These are phyloP conservation scores for Platycercus adscitus DNA, from an alignment of 2,113 vertebrate genomes.

Conservation along the genomic window DNA sequence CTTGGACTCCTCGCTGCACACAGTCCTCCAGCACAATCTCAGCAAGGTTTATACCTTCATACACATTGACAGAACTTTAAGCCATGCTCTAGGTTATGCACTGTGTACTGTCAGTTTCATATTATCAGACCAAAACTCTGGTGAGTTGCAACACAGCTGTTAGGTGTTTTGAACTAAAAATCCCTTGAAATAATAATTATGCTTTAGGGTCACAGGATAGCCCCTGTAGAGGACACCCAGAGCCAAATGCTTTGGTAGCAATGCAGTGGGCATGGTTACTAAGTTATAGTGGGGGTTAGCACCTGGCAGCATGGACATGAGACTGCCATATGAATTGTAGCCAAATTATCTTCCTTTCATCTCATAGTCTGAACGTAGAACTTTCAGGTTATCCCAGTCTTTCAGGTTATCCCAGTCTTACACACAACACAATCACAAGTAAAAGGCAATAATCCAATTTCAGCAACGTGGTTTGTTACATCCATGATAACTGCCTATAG, in stretches of 20 bases:
- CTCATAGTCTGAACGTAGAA: neutral
- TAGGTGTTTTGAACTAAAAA: neutral
- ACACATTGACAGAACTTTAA: neutral
- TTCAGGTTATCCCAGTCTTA: neutral
- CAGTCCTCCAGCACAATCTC: neutral
- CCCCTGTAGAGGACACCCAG: neutral
- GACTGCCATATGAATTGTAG: neutral
- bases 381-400: neutral
- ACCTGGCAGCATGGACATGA: neutral
- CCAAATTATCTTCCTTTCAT: neutral
- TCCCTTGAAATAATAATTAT: neutral
- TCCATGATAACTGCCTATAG: neutral
- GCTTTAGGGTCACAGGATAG: neutral
- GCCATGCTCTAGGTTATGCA: neutral
- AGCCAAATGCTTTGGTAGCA: neutral
- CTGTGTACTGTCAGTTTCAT: neutral
- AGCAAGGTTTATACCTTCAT: neutral
- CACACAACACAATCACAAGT: neutral
- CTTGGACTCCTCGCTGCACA: neutral
- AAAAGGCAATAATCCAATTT: neutral
- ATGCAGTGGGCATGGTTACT: neutral
- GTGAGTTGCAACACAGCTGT: neutral
- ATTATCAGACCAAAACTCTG: neutral
- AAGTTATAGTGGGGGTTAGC: rapidly evolving
- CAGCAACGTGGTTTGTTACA: neutral